Evolutionary conservation across 2,888 invertebrate genomes (phyloP).

Genomic region (Sicus ferrugineus): DNA sequence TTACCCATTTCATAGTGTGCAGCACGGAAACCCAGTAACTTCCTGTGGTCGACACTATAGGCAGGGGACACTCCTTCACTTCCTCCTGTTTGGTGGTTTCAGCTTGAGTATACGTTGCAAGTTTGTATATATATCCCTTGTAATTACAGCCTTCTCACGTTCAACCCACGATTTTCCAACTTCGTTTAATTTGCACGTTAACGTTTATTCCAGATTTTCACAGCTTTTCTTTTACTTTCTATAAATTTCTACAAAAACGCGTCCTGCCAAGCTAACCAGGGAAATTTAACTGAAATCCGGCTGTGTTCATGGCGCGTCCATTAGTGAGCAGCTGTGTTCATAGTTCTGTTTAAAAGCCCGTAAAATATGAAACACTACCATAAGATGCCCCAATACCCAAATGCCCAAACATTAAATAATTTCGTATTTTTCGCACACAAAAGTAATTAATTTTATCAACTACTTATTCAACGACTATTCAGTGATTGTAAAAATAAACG

Average conservation of each 20-base stretch:
- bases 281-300: neutral
- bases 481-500: no score
- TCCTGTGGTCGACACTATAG: constrained; percentile 3
- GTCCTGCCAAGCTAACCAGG: neutral
- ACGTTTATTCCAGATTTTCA: neutral
- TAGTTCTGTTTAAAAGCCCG: no score
- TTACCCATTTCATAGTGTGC: constrained; percentile 45
- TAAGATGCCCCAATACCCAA: no score
- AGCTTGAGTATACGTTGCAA: neutral
- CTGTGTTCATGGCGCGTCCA: neutral
- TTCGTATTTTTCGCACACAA: no score
- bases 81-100: constrained; percentile 3
- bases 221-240: neutral
- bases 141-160: neutral
- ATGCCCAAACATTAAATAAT: no score
- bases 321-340: neutral
- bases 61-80: neutral
- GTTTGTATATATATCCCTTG: neutral
- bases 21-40: constrained; percentile 18
- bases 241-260: neutral
- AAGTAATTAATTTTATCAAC: no score
- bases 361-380: no score
- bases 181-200: neutral
- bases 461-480: no score
- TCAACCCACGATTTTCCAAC: neutral